Conservation (phyloP, 2,113 vertebrate species). For the Crotalus viridis region DNA sequence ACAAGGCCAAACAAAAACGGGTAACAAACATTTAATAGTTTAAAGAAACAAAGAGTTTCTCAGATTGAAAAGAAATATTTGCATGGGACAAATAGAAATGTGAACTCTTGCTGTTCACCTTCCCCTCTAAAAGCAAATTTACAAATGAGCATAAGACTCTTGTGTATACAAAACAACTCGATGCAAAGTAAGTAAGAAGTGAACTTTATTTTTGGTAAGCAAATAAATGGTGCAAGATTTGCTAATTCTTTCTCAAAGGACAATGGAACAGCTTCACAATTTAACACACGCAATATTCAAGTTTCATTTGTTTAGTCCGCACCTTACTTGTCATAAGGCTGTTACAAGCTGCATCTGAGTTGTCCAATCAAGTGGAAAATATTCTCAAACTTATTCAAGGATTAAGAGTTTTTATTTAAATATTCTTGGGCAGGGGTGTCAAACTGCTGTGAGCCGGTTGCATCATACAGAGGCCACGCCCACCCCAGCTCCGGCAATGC, state of each 20-base stretch:
- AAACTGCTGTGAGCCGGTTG: too few species aligned
- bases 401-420: neutral
- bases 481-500: too few species aligned
- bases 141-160: neutral
- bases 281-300: slow-evolving; percentile 8
- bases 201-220: slow-evolving; percentile 16
- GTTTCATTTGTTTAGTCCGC: slow-evolving; percentile 13
- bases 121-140: neutral
- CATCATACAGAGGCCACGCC: too few species aligned
- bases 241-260: neutral
- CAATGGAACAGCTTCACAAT: neutral
- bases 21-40: neutral
- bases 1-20: neutral
- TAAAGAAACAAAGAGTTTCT: neutral
- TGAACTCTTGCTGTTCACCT: neutral
- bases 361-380: neutral
- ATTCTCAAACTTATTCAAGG: neutral
- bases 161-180: neutral
- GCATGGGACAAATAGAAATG: neutral
- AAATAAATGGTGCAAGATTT: slow-evolving; percentile 2
- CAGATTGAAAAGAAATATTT: neutral
- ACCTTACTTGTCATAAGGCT: neutral
- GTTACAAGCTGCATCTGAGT: neutral
- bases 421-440: neutral
- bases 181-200: neutral